phyloP scores from a whole-genome alignment of 2,113 vertebrate species.

The sheep (Ovis aries) region DNA sequence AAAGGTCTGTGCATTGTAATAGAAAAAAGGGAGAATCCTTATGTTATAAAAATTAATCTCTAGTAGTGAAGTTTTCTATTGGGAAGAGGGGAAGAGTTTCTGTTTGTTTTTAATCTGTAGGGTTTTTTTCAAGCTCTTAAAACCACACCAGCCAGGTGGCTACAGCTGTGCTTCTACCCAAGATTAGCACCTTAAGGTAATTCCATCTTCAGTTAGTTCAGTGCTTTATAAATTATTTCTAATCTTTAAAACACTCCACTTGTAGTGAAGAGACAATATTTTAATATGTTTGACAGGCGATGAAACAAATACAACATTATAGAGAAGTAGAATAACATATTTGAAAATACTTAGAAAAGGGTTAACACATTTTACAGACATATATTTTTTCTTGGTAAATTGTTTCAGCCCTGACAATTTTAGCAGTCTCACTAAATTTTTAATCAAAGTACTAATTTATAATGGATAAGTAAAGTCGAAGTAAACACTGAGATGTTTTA shows the following conservation, averaged over 20 bases:
- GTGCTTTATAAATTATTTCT: slow-evolving; percentile 61
- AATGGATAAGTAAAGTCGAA: slow-evolving; percentile 57
- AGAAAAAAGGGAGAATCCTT: neutral
- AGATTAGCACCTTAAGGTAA: slow-evolving; percentile 18
- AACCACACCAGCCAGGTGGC: neutral
- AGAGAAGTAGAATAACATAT: neutral
- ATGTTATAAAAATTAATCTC: neutral
- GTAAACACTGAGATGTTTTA: slow-evolving; percentile 1
- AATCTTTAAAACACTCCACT: neutral
- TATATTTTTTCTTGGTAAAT: neutral
- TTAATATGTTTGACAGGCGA: slow-evolving; percentile 16
- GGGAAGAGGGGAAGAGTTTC: neutral
- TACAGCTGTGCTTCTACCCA: neutral
- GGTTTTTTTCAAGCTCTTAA: neutral
- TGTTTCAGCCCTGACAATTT: slow-evolving; percentile 14
- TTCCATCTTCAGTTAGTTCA: slow-evolving; percentile 22
- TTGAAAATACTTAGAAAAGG: slow-evolving; percentile 48
- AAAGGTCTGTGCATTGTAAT: neutral
- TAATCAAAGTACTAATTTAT: slow-evolving; percentile 59
- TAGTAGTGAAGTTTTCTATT: neutral
- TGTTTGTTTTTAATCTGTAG: neutral
- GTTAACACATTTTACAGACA: neutral
- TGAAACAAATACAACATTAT: neutral
- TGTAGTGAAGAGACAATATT: neutral
- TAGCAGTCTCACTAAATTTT: slow-evolving; percentile 50